Evolutionary conservation across 2,888 invertebrate genomes (phyloP), one percentile per base, ranked within the genome.

Genomic region (Zygaena filipendulae): DNA sequence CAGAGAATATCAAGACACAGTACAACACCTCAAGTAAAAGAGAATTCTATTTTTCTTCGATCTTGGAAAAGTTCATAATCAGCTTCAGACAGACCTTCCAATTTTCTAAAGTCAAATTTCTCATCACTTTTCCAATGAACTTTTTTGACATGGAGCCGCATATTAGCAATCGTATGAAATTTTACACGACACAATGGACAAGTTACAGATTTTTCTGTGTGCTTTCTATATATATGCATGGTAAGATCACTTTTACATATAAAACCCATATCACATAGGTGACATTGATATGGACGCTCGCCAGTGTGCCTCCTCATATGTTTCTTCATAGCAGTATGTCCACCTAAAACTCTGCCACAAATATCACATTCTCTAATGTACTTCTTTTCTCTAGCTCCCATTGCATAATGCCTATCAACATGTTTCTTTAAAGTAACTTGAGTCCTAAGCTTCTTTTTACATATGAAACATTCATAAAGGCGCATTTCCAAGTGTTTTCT

Each of bases 231-330:
- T 9, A 20, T 30, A 9, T 30, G 30, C 9, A 5, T 9, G 8
- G 4, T 18, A 10, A 25, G 11, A 3, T 10, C 8, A 3, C 8
- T 4, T 6, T 19, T 20, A n/a, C 11, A 13, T 7, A 25, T 20
- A 14, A 30, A 30, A 2, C n/a, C 8, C 10, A 10, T 8, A 3
- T 7, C 16, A 11, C 30, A 30, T 2, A 14, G 7, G 6, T 30
- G 25, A 13, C 30, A 30, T 3, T 6, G 4, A n/a, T 14, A 30
- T 1, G 30, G 21, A 5, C 21, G 6, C 19, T 25, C 21, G 6
- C 13, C 11, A 3, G 21, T 11, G 11, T 23, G 10, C 9, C 8
- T 10, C 3, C 10, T 13, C 13, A 13, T 21, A 19, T 30, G 30
- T 10, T 23, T 30, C 9, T 25, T 19, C 9, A 30, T 9, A 8